Conservation (phyloP, 2,888 invertebrate genomes). For the Marronus borbonicus region DNA sequence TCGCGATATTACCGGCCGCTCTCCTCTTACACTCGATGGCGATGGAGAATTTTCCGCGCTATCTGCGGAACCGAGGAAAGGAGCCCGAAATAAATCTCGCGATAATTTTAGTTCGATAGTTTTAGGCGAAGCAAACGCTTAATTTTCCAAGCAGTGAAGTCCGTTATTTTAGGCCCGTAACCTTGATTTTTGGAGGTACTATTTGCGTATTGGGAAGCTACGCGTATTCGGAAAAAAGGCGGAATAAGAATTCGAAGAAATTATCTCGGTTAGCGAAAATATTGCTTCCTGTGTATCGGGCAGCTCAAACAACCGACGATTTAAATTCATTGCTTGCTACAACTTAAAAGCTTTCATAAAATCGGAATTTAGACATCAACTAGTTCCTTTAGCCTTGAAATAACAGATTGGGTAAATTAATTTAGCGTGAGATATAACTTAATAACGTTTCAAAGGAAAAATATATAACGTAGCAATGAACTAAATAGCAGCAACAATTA, state of each 20-base stretch:
- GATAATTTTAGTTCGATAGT: slow-evolving; percentile 21
- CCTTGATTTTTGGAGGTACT: slow-evolving; percentile 32
- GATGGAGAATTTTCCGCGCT: slow-evolving; percentile 13
- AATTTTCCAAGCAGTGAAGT: not conserved
- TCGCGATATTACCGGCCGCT: not conserved
- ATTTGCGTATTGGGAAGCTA: slow-evolving; percentile 12
- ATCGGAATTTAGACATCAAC: not conserved
- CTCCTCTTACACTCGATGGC: slow-evolving; percentile 1
- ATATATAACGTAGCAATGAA: too few relatives aligned
- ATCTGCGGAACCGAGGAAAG: slow-evolving; percentile 15
- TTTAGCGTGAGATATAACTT: not conserved
- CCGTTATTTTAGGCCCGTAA: slow-evolving; percentile 25
- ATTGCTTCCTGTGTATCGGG: not conserved
- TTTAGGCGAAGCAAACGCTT: not conserved
- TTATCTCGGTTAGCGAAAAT: not conserved
- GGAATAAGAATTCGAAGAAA: not conserved
- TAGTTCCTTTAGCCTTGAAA: not conserved
- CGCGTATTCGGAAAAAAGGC: not conserved
- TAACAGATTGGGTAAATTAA: not conserved
- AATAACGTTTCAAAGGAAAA: not conserved
- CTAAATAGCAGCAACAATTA: too few relatives aligned
- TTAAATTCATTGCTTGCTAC: not conserved
- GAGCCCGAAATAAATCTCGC: not conserved
- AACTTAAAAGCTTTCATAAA: not conserved
- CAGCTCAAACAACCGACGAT: not conserved